phyloP scores from a whole-genome alignment of 2,113 vertebrate genomes.

The Salvelinus alpinus region DNA sequence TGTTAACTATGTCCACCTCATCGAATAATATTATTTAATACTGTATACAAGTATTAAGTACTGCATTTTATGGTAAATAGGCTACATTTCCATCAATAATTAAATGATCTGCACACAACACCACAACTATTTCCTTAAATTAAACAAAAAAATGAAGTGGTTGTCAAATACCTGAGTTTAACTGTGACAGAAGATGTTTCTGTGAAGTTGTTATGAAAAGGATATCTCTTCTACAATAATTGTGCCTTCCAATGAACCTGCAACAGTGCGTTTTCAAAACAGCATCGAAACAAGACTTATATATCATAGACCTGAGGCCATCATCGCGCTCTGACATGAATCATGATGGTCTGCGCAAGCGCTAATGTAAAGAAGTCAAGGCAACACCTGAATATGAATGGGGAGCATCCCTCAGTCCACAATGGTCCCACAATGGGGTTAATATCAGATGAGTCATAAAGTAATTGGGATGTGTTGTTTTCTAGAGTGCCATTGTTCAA shows the following conservation, averaged over 20 bases:
- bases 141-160: neutral
- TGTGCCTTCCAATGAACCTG: conserved; percentile 46
- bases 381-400: conserved; percentile 30
- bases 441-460: conserved; percentile 27
- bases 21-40: neutral
- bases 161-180: conserved; percentile 3
- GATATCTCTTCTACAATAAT: conserved; percentile 9
- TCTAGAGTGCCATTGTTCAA: neutral
- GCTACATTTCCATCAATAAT: too few species aligned
- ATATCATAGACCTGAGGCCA: conserved; percentile 79
- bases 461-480: conserved; percentile 14
- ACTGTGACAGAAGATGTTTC: neutral
- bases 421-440: neutral
- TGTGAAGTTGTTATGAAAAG: conserved; percentile 10
- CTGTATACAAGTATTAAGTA: neutral
- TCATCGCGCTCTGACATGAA: conserved; percentile 62
- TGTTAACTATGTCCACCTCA: neutral
- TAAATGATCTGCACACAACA: neutral
- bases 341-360: conserved; percentile 18
- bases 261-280: conserved; percentile 61
- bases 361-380: neutral
- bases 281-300: conserved; percentile 73
- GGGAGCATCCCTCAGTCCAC: neutral
- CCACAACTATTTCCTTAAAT: neutral
- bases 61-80: neutral